Evolutionary conservation across 2,888 invertebrate genomes (phyloP).

Genomic region (Therioaphis trifolii): DNA sequence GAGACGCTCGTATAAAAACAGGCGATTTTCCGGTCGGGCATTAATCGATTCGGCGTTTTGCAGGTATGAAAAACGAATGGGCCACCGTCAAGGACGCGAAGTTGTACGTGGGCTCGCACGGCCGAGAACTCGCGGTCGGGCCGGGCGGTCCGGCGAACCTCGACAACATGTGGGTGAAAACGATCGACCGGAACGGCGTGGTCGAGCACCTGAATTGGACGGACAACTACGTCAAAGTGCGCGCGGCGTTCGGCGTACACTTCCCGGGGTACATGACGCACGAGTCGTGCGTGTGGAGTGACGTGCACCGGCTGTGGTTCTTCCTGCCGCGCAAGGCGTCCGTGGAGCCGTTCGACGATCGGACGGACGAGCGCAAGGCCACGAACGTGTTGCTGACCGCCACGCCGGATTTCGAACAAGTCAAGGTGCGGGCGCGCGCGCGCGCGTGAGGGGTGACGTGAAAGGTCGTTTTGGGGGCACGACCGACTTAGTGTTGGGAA

Average conservation of each 20-base stretch:
- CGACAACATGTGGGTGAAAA: constrained; percentile 95
- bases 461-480: no score
- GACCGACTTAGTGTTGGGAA: no score
- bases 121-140: constrained; percentile 77
- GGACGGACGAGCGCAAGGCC: constrained; percentile 87
- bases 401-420: constrained; percentile 79
- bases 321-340: constrained; percentile 94
- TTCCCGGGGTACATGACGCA: constrained; percentile 97
- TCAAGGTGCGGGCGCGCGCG: no score
- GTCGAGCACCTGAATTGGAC: constrained; percentile 76
- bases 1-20: no score
- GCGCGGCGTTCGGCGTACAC: constrained; percentile 80
- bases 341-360: constrained; percentile 86
- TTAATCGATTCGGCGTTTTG: no score
- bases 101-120: constrained; percentile 80
- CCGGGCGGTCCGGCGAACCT: constrained; percentile 81
- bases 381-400: constrained; percentile 87
- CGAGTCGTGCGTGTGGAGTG: constrained; percentile 93
- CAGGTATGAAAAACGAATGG: constrained; percentile 97
- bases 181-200: constrained; percentile 83
- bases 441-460: no score
- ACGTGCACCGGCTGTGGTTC: constrained; percentile 86
- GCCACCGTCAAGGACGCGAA: constrained; percentile 89
- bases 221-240: constrained; percentile 78
- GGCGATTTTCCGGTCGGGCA: no score